A percentile compares a stretch with the other conserved stretches of the same genome.
Evolutionary conservation across 1,140 invertebrate genomes (phyloP).

Genomic region (Mya arenaria): DNA sequence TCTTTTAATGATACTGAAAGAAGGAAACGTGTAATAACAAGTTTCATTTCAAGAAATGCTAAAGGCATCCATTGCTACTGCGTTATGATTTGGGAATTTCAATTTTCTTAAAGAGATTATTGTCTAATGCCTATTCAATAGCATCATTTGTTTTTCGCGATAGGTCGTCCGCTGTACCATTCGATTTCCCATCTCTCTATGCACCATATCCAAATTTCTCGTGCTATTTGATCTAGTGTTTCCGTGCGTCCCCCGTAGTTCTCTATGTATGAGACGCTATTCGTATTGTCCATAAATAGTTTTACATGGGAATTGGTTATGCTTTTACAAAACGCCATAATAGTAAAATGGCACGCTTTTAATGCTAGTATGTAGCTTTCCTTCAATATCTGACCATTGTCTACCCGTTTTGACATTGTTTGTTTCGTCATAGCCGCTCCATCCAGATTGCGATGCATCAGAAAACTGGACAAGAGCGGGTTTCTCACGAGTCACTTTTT

Average conservation of each 20-base stretch:
- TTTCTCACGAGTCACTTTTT: background rate
- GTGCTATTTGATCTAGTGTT: background rate
- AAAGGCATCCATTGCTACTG: too few species aligned
- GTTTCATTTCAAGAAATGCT: too few species aligned
- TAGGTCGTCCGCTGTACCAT: background rate
- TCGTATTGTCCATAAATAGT: slow-evolving; percentile 2
- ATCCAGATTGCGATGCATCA: slow-evolving; percentile 11
- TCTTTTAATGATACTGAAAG: too few species aligned
- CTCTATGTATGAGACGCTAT: background rate
- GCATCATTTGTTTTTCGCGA: background rate
- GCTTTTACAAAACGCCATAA: background rate
- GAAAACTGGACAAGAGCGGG: slow-evolving; percentile 14
- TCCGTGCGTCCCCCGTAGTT: background rate
- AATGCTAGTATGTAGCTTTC: background rate
- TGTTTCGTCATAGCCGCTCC: background rate
- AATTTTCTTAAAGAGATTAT: too few species aligned
- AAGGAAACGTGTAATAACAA: too few species aligned
- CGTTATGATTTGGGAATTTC: too few species aligned
- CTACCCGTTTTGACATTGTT: slow-evolving; percentile 6
- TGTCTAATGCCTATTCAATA: background rate
- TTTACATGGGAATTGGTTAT: background rate
- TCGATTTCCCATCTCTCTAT: background rate
- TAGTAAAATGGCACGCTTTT: background rate
- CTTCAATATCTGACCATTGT: background rate
- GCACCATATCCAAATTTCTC: slow-evolving; percentile 4